Evolutionary conservation across 2,113 vertebrate species (phyloP), one percentile per base, ranked within the genome.

Genomic region (Manacus vitellinus): DNA sequence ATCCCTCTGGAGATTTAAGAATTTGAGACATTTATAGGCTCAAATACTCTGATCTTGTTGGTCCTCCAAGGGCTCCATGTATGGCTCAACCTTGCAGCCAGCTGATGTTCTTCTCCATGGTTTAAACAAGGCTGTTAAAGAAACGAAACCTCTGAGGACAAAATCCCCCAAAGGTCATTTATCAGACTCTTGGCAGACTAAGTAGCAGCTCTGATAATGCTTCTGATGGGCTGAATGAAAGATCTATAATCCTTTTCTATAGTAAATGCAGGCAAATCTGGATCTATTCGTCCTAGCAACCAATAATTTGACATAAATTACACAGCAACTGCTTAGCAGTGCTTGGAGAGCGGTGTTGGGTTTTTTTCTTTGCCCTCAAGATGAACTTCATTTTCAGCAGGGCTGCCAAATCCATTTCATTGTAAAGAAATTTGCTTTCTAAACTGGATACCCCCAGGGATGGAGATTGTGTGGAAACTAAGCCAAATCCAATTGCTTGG

Each of bases 351-450:
- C 47, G 80, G 12, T 58, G 73, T 17, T 21, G 6, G 18, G 4
- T 14, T 8, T 85, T 58, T 90, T 59, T 67, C 54, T 92, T 95
- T 92, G 95, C 94, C 97, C 97, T 96, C 90, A 96, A 95, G 83
- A 94, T 97, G 97, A 98, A 98, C 98, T 98, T 98, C 88, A 84
- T 95, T 94, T 96, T 85, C 28, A 77, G 59, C 49, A 21, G 61
- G 37, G 41, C 85, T 98, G 97, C 97, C 97, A 98, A 97, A 97
- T 85, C 82, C 46, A 95, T 95, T 97, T 97, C 95, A 97, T 88
- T 92, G 89, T 97, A 97, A 97, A 97, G 96, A 98, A 97, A 97
- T 97, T 94, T 92, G 95, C 84, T 97, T 97, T 98, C 95, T 95
- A 80, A 95, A 76, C 82, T 90, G 75, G 71, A 88, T 97, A 68